Conservation (phyloP, 2,113 vertebrate species). For the Columba livia region DNA sequence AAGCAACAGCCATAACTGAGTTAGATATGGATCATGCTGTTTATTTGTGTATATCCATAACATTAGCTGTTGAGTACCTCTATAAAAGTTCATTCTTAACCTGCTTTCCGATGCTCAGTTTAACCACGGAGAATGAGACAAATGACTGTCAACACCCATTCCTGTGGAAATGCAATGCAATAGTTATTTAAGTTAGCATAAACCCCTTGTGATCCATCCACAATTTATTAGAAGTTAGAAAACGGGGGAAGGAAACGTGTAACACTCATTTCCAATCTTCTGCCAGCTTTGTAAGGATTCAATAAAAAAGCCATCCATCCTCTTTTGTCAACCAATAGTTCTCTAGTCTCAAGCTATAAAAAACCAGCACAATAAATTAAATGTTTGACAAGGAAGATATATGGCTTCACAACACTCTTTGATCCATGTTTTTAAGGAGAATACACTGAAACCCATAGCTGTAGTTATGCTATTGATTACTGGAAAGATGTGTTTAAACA, state of each 20-base stretch:
- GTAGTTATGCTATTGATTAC: constrained; percentile 38
- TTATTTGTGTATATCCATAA: not conserved
- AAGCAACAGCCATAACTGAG: not conserved
- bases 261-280: constrained; percentile 16
- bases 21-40: not conserved
- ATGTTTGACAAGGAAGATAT: constrained; percentile 59
- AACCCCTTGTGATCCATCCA: not conserved
- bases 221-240: constrained; percentile 22
- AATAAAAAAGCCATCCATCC: constrained; percentile 53
- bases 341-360: constrained; percentile 59
- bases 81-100: not conserved
- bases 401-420: constrained; percentile 30
- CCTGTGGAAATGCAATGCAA: not conserved
- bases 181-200: constrained; percentile 36
- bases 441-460: constrained; percentile 52
- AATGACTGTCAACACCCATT: not conserved
- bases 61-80: not conserved
- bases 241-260: not conserved
- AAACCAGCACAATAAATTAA: constrained; percentile 70
- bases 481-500: constrained; percentile 20
- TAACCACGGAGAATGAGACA: not conserved
- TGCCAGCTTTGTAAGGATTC: constrained; percentile 49
- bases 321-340: constrained; percentile 61
- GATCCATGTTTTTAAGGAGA: constrained; percentile 60
- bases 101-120: not conserved